Evolutionary conservation across 2,113 vertebrate genomes (phyloP), one percentile per base, ranked within the genome.

Genomic region (Nothoprocta perdicaria): DNA sequence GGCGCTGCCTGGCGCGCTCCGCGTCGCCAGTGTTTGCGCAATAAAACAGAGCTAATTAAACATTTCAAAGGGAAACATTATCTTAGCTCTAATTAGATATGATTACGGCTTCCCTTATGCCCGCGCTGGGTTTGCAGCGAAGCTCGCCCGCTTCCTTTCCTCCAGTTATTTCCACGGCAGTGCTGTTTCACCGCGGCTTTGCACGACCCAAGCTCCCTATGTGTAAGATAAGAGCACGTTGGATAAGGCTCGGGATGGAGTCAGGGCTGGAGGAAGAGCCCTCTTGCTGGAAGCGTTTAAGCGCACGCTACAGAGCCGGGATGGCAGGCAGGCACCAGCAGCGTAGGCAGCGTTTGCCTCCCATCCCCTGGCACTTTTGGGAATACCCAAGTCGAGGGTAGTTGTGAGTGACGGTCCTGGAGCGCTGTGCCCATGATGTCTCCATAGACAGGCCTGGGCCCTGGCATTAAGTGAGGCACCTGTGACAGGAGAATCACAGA

Each of bases 61-160:
- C 97, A 96, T 98, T 98, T 98, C 97, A 97, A 97, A 97, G 97
- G 96, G 97, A 97, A 98, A 97, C 97, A 97, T 97, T 98, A 97
- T 97, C 97, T 97, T 96, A 97, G 95, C 97, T 96, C 97, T 98
- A 98, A 98, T 98, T 98, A 97, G 96, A 95, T 98, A 97, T 97
- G 98, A 98, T 97, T 98, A 96, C 93, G 24, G 97, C 96, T 96
- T 97, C 95, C 95, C 96, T 94, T 93, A 24, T 80, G 93, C 92
- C 76, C 92, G 48, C 5, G 38, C 80, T 90, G 94, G 82, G 66
- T 91, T 86, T 90, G 84, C 83, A 50, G 65, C 86, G 91, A 80
- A 90, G 73, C 84, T 81, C 86, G 94, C 91, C 91, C 57, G 41
- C 95, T 96, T 97, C 1, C 5, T 89, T 91, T 93, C 63, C 89